Evolutionary conservation across 1,140 invertebrate species (phyloP), one percentile per base, ranked within the genome.

Genomic region (Listronotus oregonensis): DNA sequence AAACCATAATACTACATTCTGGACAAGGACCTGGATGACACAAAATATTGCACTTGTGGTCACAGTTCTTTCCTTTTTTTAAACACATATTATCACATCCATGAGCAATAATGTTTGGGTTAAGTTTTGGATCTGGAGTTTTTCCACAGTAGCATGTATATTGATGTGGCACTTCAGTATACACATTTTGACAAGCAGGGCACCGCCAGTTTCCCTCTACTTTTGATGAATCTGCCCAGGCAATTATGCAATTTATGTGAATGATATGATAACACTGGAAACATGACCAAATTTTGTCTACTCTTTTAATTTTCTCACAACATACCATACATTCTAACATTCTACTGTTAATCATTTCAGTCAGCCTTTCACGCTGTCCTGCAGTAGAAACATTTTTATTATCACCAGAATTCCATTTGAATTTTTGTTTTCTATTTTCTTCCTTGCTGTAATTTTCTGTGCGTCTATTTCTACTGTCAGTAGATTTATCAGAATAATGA

Each of bases 1-100:
- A 73, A 49, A 87, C 82, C 71, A 85, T 84, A 11, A 82, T 77
- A 32, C 76, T 76, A 77, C 93, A 96, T 0, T 90, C 87, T 8
- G 95, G 93, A 77, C 91, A 93, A 0, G 90, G 89, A 0, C 91
- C 96, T 0, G 96, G 95, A 80, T 99, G 96, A 78, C 96, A 98
- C 0, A 94, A 80, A 62, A 95, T 77, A 3, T 86, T 92, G 78
- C 96, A 98, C 1, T 86, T 87, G 79, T 98, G 95, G 1, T 84
- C 80, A 77, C 95, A 97, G 65, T 78, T 80, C 9, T 85, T 78
- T 47, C 86, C 82, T 7, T 78, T 75, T 18, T 88, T 86, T 17
- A 86, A 86, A 75, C 96, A 98, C 0, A 90, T 80, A 64, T 95
- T 88, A 2, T 95, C 95, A 80, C 95, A 98, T 11, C 90, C 91